Evolutionary conservation across 2,888 invertebrate species (phyloP).

Genomic region (Microlaimidae sp.): DNA sequence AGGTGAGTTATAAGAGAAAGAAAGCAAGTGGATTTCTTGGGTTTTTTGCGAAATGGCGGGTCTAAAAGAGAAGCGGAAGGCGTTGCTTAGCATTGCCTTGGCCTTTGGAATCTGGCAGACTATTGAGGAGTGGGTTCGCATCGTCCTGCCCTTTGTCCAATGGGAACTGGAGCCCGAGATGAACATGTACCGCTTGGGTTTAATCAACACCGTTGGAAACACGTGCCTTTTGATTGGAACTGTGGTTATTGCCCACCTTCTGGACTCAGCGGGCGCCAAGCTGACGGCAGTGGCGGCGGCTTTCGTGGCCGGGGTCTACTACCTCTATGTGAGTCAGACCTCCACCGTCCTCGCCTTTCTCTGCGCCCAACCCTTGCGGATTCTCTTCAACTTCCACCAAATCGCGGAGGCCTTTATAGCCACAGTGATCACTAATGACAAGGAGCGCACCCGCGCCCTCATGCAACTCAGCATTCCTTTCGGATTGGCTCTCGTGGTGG

Average conservation of each 20-base stretch:
- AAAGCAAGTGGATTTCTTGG: no score
- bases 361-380: conserved; percentile 19
- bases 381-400: conserved; percentile 23
- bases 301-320: conserved; percentile 15
- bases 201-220: conserved; percentile 22
- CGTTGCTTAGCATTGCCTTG: conserved; percentile 8
- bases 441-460: conserved; percentile 21
- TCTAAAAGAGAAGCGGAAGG: conserved; percentile 7
- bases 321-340: conserved; percentile 17
- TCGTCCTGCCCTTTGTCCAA: conserved; percentile 23
- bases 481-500: conserved; percentile 24
- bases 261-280: conserved; percentile 9
- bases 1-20: no score
- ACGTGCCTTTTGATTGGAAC: conserved; percentile 22
- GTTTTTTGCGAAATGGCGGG: no score
- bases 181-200: conserved; percentile 19
- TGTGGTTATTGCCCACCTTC: conserved; percentile 21
- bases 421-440: conserved; percentile 15
- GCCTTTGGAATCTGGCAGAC: conserved; percentile 24
- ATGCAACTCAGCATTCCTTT: conserved; percentile 24
- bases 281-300: conserved; percentile 18
- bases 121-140: conserved; percentile 24
- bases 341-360: conserved; percentile 17
- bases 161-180: conserved; percentile 23
- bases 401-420: conserved; percentile 22